phyloP scores from a whole-genome alignment of 2,888 invertebrate genomes.

The Hyles lineata region DNA sequence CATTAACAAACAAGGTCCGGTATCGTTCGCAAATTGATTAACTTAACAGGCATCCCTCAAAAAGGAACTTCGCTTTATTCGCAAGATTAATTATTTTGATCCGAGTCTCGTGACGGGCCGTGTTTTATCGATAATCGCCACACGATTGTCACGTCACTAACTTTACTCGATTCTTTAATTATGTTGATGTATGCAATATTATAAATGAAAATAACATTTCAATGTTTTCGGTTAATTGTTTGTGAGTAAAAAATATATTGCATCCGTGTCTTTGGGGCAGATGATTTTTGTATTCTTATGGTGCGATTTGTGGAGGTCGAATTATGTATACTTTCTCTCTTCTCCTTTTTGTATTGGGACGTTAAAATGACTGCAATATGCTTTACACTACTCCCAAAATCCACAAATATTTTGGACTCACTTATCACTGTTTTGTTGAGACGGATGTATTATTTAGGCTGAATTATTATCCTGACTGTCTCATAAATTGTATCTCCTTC shows the following conservation, averaged over 20 bases:
- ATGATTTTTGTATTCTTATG: not conserved
- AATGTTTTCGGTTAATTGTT: constrained; percentile 1
- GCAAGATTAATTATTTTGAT: constrained; percentile 80
- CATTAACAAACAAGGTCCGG: constrained; percentile 50
- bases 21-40: constrained; percentile 76
- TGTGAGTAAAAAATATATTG: not conserved
- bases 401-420: too few relatives aligned
- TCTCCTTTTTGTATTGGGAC: not conserved
- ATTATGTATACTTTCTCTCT: not conserved
- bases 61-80: constrained; percentile 68
- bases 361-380: too few relatives aligned
- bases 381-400: too few relatives aligned
- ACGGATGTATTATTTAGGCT: too few relatives aligned
- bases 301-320: not conserved
- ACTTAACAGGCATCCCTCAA: constrained; percentile 60
- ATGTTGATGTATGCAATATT: constrained; percentile 28
- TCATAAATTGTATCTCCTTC: too few relatives aligned
- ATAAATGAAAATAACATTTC: constrained; percentile 5
- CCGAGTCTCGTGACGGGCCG: constrained; percentile 55
- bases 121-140: constrained; percentile 38
- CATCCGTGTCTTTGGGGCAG: not conserved
- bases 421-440: too few relatives aligned
- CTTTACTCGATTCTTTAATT: constrained; percentile 25
- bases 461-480: too few relatives aligned
- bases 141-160: constrained; percentile 42